Evolutionary conservation across 2,113 vertebrate genomes (phyloP).

Genomic region (Oxygymnocypris stewartii): DNA sequence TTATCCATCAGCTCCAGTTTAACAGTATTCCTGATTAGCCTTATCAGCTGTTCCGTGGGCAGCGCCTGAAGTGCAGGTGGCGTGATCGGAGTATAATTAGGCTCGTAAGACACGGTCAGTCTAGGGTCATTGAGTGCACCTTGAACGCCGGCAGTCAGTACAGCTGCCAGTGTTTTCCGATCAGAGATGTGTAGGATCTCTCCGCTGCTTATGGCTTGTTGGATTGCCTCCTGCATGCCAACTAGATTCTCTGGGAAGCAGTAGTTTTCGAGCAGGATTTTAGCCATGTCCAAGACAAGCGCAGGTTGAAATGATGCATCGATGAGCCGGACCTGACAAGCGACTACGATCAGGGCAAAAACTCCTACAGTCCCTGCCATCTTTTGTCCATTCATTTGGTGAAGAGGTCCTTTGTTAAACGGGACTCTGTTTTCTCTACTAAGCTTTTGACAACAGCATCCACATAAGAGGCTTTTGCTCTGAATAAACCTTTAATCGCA

Average conservation of each 20-base stretch:
- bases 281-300: constrained; percentile 85
- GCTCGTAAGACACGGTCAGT: constrained; percentile 83
- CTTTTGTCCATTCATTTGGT: constrained; percentile 43
- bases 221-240: constrained; percentile 87
- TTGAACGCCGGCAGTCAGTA: constrained; percentile 83
- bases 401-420: constrained; percentile 46
- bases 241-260: constrained; percentile 88
- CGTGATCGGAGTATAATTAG: constrained; percentile 59
- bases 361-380: constrained; percentile 21
- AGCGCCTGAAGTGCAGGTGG: constrained; percentile 60
- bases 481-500: constrained; percentile 87
- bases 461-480: constrained; percentile 77
- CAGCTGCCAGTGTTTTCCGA: constrained; percentile 76
- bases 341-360: constrained; percentile 42
- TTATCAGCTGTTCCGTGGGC: constrained; percentile 76
- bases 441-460: constrained; percentile 60
- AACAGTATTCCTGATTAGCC: constrained; percentile 74
- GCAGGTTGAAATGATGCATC: constrained; percentile 76
- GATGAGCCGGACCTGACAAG: constrained; percentile 53
- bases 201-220: constrained; percentile 80
- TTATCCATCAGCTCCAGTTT: constrained; percentile 78
- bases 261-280: constrained; percentile 86
- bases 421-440: constrained; percentile 53
- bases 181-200: constrained; percentile 84
- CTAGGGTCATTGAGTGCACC: constrained; percentile 84